Evolutionary conservation across 2,888 invertebrate species (phyloP).

Genomic region (Coelogynopora nodosa): DNA sequence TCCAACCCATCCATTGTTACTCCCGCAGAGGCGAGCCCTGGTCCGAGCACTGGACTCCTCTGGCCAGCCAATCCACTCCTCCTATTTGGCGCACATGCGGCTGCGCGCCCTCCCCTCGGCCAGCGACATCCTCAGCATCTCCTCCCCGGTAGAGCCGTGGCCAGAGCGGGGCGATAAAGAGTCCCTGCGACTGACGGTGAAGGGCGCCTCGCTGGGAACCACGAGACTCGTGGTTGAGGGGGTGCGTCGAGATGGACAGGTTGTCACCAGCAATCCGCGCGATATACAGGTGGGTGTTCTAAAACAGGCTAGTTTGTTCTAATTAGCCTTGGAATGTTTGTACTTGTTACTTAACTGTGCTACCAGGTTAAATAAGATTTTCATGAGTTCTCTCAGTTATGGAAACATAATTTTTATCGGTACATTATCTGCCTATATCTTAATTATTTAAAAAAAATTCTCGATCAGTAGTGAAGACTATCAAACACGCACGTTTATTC

Average conservation of each 20-base stretch:
- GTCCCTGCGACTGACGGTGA: neutral
- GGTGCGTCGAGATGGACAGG: neutral
- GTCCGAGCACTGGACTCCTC: neutral
- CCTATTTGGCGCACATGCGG: neutral
- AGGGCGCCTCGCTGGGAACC: neutral
- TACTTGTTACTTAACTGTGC: no score
- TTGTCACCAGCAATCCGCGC: neutral
- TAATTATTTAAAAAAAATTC: no score
- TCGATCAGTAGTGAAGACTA: no score
- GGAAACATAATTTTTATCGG: no score
- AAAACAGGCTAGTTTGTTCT: neutral
- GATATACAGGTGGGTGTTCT: conserved; percentile 12
- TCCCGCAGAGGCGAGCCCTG: neutral
- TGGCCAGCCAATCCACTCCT: neutral
- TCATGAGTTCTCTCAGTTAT: no score
- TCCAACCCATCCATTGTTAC: neutral
- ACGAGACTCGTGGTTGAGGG: neutral
- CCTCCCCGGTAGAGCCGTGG: neutral
- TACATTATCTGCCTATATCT: no score
- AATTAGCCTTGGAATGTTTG: no score
- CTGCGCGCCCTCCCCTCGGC: neutral
- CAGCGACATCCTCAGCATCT: neutral
- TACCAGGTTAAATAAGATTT: no score
- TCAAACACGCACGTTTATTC: no score
- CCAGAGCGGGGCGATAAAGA: neutral